These are phyloP conservation scores for Callyntrura guangdongensis DNA, from an alignment of 2,888 invertebrate species.

Conservation along the genomic window DNA sequence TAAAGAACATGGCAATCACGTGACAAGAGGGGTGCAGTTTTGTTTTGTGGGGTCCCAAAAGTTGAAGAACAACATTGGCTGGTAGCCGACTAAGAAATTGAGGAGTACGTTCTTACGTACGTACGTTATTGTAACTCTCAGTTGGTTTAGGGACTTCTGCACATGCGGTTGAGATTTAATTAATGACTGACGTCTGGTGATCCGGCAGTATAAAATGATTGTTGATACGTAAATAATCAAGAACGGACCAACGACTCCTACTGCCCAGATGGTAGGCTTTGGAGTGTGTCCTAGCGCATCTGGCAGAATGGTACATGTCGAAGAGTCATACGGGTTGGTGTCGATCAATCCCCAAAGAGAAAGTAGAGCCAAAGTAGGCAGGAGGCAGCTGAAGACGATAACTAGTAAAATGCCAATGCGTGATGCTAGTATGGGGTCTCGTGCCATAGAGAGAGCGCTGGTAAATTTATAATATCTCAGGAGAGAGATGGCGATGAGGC, in stretches of 20 bases:
- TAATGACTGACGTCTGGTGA: not conserved
- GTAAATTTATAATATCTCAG: not conserved
- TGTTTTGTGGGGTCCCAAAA: no score
- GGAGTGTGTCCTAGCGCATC: constrained; percentile 30
- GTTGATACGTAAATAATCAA: not conserved
- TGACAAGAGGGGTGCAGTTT: no score
- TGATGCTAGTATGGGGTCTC: not conserved
- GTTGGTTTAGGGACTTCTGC: no score
- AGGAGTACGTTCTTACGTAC: no score
- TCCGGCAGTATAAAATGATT: not conserved
- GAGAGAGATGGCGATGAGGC: constrained; percentile 35
- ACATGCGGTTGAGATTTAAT: no score
- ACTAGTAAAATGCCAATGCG: no score
- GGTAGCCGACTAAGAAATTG: no score
- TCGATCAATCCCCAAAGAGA: constrained; percentile 35
- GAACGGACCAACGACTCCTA: constrained; percentile 36
- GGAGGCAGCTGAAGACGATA: not conserved
- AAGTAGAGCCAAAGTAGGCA: not conserved
- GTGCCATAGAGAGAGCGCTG: not conserved
- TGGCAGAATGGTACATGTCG: constrained; percentile 61
- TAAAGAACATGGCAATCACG: no score
- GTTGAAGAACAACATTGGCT: no score
- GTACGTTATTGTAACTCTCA: no score
- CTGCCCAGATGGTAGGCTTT: constrained; percentile 30
- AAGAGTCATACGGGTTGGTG: not conserved